A percentile compares a stretch with the other conserved stretches of the same genome.
These are phyloP conservation scores for Hyperoplus immaculatus DNA, from an alignment of 2,797 vertebrate species.

Conservation along the genomic window DNA sequence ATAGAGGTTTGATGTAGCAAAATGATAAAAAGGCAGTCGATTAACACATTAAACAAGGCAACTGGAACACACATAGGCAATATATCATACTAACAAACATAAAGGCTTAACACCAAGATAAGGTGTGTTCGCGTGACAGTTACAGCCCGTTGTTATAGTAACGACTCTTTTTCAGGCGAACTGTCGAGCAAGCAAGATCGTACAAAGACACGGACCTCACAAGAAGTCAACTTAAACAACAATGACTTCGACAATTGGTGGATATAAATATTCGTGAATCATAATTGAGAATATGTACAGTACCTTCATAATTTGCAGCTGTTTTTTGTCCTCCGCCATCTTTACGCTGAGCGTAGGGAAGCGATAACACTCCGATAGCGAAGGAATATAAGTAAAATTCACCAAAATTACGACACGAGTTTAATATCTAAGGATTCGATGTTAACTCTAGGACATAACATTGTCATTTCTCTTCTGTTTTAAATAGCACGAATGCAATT, in stretches of 20 bases:
- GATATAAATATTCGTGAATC: rapidly evolving
- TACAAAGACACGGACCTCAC: neutral
- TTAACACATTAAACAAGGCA: neutral
- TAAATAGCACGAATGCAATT: neutral
- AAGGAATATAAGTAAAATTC: neutral
- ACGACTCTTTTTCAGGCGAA: constrained; percentile 27
- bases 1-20: neutral
- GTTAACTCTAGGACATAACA: rapidly evolving
- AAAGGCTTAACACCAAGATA: neutral
- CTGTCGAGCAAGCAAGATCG: neutral
- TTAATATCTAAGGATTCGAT: rapidly evolving
- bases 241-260: rapidly evolving
- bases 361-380: neutral
- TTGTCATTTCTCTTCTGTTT: neutral
- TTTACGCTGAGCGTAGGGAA: constrained; percentile 52
- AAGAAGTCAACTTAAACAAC: neutral
- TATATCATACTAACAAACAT: neutral
- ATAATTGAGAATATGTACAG: constrained; percentile 36
- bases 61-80: neutral
- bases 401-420: neutral
- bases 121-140: constrained; percentile 20
- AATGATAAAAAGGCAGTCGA: rapidly evolving
- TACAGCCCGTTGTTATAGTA: constrained; percentile 65
- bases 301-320: constrained; percentile 82
- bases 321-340: constrained; percentile 86